Percentiles rank a stretch among this genome's conserved stretches.
Evolutionary conservation across 2,888 invertebrate species (phyloP).

Genomic region (Chaetogeoica ovagalla): DNA sequence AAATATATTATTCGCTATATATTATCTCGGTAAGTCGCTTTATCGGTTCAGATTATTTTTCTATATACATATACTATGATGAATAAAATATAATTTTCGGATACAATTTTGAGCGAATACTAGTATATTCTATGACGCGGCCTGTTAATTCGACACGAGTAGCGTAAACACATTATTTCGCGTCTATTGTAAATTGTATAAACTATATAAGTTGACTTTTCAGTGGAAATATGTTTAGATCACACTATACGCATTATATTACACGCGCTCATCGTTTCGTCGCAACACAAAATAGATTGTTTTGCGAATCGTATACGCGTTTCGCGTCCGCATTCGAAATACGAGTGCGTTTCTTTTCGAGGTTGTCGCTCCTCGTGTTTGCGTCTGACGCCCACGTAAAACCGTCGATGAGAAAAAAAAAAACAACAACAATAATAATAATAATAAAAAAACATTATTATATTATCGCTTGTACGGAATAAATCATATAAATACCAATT

Average conservation of each 20-base stretch:
- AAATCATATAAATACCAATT: conserved; percentile 51
- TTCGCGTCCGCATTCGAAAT: conserved; percentile 3
- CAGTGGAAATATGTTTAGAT: too few species aligned
- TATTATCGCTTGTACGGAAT: conserved; percentile 35
- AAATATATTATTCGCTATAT: too few species aligned
- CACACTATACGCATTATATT: neutral
- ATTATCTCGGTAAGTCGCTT: neutral
- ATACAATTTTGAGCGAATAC: too few species aligned
- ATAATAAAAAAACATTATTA: conserved; percentile 22
- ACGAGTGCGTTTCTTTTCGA: conserved; percentile 40
- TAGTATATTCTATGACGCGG: too few species aligned
- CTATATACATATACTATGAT: too few species aligned
- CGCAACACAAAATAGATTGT: neutral
- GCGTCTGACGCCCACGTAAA: conserved; percentile 48
- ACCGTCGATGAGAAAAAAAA: neutral
- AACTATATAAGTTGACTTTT: too few species aligned
- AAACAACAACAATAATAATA: neutral
- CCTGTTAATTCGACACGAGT: too few species aligned
- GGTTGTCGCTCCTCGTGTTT: conserved; percentile 50
- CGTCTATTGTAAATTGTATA: too few species aligned
- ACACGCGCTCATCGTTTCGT: neutral
- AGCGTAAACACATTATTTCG: too few species aligned
- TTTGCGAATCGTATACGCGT: conserved; percentile 11
- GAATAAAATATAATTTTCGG: too few species aligned
- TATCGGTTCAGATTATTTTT: too few species aligned